Base-by-base conservation (phyloP, 2,797 vertebrate species). In the Thalassophryne amazonica region DNA sequence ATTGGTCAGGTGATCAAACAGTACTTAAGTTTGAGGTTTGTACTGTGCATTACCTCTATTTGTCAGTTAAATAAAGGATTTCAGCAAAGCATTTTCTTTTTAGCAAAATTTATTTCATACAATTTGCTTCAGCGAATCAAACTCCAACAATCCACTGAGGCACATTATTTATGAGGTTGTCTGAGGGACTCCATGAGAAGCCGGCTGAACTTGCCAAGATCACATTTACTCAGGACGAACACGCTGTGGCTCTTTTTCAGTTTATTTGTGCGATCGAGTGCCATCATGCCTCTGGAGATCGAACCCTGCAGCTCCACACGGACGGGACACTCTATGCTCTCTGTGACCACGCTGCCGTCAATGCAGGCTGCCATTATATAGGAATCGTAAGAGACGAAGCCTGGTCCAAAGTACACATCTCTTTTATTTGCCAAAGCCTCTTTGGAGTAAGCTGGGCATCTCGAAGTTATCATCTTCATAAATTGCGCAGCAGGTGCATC, bases 341-440 rank as follows among this genome's bases (percentile, higher is more conserved):
- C 81, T 0, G 72, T 87, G 2, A 92, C 77, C 29, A 91, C 40
- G 1, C 69, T 69, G 67, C 22, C 6, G 38, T 93, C 87, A 0
- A 93, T 58, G 19, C 77, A 91, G 4, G 88, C 90, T 0, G 90
- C 87, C 78, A 92, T 66, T 0, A 89, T 89, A 0, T 88, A 92
- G 2, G 88, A 52, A 1, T 93, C 92, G 0, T 89, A 92, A 0
- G 89, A 81, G 11, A 92, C 91, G 0, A 91, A 92, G 21, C 85
- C 81, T 0, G 78, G 24, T 1, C 85, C 86, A 4, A 90, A 90
- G 16, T 83, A 56, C n/a, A 83, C 24, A 1, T 86, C 84, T 31
- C 73, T 84, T 39, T 41, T 78, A 0, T 11, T 77, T 25, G 0
- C 25, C 43, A 56, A 33, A 0, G 35, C n/a, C 11, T 81, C 65